Conservation (phyloP, 2,113 vertebrate species). For the Alethe diademata region DNA sequence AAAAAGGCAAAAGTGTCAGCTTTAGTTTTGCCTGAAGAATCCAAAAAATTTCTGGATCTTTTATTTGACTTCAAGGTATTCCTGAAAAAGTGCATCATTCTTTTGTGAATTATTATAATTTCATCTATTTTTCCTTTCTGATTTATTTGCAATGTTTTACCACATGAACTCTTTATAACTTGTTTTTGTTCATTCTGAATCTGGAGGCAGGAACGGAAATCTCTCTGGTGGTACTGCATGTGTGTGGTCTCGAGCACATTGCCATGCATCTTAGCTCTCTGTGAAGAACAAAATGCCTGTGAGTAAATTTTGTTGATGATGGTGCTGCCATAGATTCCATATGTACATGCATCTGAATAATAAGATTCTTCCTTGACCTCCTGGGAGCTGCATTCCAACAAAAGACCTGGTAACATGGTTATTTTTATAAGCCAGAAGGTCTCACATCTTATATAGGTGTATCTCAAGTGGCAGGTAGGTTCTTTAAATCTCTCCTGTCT, state of each 20-base stretch:
- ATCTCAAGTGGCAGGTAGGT: neutral
- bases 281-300: neutral
- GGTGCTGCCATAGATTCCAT: neutral
- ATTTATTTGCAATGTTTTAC: neutral
- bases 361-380: neutral
- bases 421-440: neutral
- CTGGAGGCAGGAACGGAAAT: neutral
- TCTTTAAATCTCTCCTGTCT: neutral
- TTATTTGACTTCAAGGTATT: neutral
- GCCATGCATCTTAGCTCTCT: neutral
- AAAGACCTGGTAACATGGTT: neutral
- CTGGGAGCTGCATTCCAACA: neutral
- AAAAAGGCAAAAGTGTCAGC: neutral
- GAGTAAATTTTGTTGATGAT: neutral
- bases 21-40: neutral
- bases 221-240: neutral
- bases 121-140: neutral
- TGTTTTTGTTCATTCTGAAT: neutral
- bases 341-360: neutral
- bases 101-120: neutral
- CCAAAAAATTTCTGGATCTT: neutral
- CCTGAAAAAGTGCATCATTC: neutral
- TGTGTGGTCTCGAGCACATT: neutral
- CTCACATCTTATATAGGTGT: neutral
- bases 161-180: neutral